Evolutionary conservation across 2,888 invertebrate genomes (phyloP).

Genomic region (Drosophila paucipuncta): DNA sequence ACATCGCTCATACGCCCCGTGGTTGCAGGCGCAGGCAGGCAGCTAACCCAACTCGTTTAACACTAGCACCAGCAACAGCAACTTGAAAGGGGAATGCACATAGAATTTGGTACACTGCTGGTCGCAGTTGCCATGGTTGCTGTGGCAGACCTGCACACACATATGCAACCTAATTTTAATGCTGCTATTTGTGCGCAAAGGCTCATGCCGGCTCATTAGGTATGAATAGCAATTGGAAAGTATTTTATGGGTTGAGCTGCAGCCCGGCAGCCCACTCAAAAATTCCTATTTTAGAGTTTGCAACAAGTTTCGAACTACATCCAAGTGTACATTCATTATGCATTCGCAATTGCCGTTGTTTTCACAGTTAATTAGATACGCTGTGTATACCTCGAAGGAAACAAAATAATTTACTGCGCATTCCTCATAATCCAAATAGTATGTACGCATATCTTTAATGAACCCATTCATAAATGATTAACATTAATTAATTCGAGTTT

Average conservation of each 20-base stretch:
- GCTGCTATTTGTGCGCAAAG: constrained; percentile 32
- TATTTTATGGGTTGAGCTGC: constrained; percentile 18
- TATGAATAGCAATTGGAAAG: constrained; percentile 58
- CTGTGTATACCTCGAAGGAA: background rate
- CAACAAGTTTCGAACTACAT: constrained; percentile 19
- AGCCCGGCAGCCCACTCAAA: constrained; percentile 1
- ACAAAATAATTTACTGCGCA: background rate
- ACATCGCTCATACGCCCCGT: constrained; percentile 65
- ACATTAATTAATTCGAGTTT: background rate
- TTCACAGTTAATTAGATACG: constrained; percentile 53
- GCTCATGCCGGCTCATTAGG: constrained; percentile 62
- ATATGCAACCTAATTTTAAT: constrained; percentile 46
- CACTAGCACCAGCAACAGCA: constrained; percentile 1
- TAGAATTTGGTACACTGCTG: constrained; percentile 33
- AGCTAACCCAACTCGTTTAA: constrained; percentile 1
- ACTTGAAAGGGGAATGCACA: constrained; percentile 30
- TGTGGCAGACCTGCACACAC: constrained; percentile 10
- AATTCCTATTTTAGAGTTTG: constrained; percentile 22
- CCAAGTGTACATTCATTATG: constrained; percentile 26
- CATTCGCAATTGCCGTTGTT: constrained; percentile 52
- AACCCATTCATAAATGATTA: background rate
- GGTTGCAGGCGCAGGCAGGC: constrained; percentile 1
- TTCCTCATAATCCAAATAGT: background rate
- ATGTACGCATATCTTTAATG: background rate
- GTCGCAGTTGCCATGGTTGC: constrained; percentile 30